Percentiles rank a stretch among this genome's conserved stretches.
Conservation (phyloP, 2,113 vertebrate species). For the Corydoras maculifer region DNA sequence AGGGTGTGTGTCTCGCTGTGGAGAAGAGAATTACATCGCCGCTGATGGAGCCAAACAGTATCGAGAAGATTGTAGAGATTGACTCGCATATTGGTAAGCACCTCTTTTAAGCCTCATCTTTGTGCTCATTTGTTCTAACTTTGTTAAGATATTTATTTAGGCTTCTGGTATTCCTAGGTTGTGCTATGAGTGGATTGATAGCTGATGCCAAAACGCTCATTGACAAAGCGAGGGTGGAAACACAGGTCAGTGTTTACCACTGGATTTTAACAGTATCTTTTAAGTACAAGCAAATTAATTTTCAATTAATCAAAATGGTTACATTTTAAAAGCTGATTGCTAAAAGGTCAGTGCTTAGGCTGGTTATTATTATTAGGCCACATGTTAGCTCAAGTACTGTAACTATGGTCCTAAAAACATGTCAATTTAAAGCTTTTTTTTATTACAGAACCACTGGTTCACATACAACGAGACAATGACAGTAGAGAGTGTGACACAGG, state of each 20-base stretch:
- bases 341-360: background rate
- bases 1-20: conserved; percentile 94
- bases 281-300: background rate
- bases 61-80: conserved; percentile 98
- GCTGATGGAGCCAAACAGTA: conserved; percentile 97
- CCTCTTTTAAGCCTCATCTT: no score
- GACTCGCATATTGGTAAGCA: conserved; percentile 88
- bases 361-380: background rate
- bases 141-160: no score
- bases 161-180: conserved; percentile 66
- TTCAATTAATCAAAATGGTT: background rate
- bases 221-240: conserved; percentile 98
- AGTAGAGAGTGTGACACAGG: conserved; percentile 95
- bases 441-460: conserved; percentile 92
- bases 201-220: conserved; percentile 98
- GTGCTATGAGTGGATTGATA: conserved; percentile 98
- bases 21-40: conserved; percentile 98
- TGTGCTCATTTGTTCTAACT: no score
- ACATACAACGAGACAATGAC: conserved; percentile 99
- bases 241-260: conserved; percentile 72
- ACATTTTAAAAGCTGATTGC: no score
- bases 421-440: background rate
- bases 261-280: background rate
- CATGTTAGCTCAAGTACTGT: background rate
- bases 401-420: background rate